Evolutionary conservation across 1,140 invertebrate genomes (phyloP), one percentile per base, ranked within the genome.

Genomic region (Zophobas atratus): DNA sequence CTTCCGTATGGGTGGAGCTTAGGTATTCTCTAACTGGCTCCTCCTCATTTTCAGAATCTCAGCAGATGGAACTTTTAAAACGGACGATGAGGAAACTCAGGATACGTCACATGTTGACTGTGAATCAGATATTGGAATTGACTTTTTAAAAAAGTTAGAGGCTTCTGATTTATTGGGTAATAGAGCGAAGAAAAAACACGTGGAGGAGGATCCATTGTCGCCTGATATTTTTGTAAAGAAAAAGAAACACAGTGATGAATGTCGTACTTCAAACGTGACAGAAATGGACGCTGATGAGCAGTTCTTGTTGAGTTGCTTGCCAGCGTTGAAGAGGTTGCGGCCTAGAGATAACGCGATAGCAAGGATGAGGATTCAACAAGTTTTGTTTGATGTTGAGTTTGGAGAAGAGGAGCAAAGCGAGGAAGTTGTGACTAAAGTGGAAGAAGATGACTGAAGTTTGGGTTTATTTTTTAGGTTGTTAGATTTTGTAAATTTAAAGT

Each of bases 331-430:
- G 39, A 46, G 60, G 39, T n/a, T 67, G 20, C 38, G 1, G 6
- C 60, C 60, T 3, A 41, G 39, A n/a, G 60, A 43, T 32, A 67
- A 67, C 33, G 60, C 60, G 0, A 41, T 43, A 3, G 60, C 60
- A 1, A 8, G 60, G 20, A 67, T 67, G 60, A 34, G 60, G 60
- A 67, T 67, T 20, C 60, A 67, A 8, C 60, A 67, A 43, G 39
- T 67, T 38, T 33, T 67, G 60, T 67, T 67, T 20, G 38, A 67
- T 2, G 33, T 67, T 43, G 60, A 67, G 39, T 67, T 67, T 34
- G 39, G 60, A 20, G 20, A 20, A 20, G 20, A 20, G 20, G 20
- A 20, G 20, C 20, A 20, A 20, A 20, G 20, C 20, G 20, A 20
- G 20, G 53, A 55, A 2, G 0, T 51, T 51, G 8, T 8, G 49